Evolutionary conservation across 2,113 vertebrate species (phyloP).

Genomic region (Barbus barbus): DNA sequence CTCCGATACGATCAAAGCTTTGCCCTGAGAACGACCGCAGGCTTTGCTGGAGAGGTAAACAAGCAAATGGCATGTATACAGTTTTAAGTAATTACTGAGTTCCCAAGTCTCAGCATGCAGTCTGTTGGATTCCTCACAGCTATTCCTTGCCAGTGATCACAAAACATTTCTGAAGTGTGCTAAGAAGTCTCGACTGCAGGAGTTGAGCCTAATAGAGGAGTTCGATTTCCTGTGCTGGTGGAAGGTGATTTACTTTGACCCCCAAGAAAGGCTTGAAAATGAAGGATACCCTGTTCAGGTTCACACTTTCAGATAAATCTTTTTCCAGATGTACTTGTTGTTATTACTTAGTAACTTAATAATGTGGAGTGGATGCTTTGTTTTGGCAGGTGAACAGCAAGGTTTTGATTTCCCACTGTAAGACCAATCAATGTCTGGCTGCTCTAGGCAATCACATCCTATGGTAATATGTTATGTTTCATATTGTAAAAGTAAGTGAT

Average conservation of each 20-base stretch:
- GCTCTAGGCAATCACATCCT: conserved; percentile 75
- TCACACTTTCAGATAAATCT: neutral
- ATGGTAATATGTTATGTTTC: conserved; percentile 74
- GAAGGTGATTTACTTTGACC: conserved; percentile 81
- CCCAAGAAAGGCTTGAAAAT: conserved; percentile 84
- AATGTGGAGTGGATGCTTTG: conserved; percentile 21
- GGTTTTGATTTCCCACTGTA: conserved; percentile 81
- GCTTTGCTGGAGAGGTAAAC: conserved; percentile 73
- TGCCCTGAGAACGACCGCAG: conserved; percentile 72
- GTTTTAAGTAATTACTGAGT: neutral
- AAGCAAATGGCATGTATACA: neutral
- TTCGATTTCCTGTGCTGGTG: conserved; percentile 79
- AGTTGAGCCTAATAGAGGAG: conserved; percentile 78
- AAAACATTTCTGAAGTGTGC: conserved; percentile 78
- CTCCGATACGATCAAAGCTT: conserved; percentile 78
- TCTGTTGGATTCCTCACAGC: conserved; percentile 68
- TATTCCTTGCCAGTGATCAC: conserved; percentile 86
- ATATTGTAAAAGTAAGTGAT: neutral
- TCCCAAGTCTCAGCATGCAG: neutral
- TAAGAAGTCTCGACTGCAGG: conserved; percentile 83
- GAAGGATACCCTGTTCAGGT: conserved; percentile 83
- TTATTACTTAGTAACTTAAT: neutral
- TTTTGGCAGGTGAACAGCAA: conserved; percentile 79
- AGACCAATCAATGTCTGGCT: conserved; percentile 86
- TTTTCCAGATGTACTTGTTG: neutral